These are phyloP conservation scores for Tenthredo notha DNA, from an alignment of 2,888 invertebrate genomes.

Conservation along the genomic window DNA sequence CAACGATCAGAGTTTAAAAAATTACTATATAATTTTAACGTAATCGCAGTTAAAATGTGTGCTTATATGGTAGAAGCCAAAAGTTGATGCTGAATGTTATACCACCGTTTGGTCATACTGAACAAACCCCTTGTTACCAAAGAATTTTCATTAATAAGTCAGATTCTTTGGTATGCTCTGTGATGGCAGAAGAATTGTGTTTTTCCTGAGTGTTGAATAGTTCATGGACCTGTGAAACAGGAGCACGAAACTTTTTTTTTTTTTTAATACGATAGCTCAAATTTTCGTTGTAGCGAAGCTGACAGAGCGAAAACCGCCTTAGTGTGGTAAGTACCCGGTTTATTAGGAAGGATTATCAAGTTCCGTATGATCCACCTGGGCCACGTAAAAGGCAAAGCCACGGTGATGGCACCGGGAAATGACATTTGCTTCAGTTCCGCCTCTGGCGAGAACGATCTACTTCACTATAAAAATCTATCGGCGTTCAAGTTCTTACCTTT, in stretches of 20 bases:
- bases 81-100: background rate
- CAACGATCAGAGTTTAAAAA: background rate
- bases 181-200: slow-evolving; percentile 25
- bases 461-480: slow-evolving; percentile 12
- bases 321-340: background rate
- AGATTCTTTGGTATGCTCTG: slow-evolving; percentile 25
- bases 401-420: background rate
- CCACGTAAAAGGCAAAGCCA: background rate
- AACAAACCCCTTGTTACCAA: slow-evolving; percentile 5
- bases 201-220: slow-evolving; percentile 23
- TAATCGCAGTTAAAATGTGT: background rate
- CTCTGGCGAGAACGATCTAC: slow-evolving; percentile 7
- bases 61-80: background rate
- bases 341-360: background rate
- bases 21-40: background rate
- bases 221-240: background rate
- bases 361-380: background rate
- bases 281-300: background rate
- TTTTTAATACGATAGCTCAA: background rate
- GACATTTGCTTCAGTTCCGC: background rate
- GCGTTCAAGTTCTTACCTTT: slow-evolving; percentile 16
- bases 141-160: slow-evolving; percentile 27
- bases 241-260: background rate
- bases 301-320: background rate
- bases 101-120: background rate